Base-by-base conservation (phyloP, 2,113 vertebrate genomes). In the Oostethus manadensis region DNA sequence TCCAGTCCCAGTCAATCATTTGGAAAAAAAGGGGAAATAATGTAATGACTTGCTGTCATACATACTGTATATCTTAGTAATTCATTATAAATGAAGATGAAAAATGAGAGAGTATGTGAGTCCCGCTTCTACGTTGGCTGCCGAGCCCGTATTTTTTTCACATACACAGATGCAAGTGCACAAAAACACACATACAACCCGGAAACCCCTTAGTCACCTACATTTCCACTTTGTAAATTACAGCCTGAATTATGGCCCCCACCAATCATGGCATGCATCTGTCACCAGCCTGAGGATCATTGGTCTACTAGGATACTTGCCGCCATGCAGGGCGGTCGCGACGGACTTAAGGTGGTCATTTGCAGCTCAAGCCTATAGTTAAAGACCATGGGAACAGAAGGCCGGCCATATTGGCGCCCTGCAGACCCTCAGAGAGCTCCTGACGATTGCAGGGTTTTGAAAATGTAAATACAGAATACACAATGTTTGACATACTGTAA, bases 141-240 rank as follows among this genome's bases (percentile, higher is more conserved):
- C 35, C 13, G 43, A 56, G 2, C 11, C 8, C 17, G 15, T 33
- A 35, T 57, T 35, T 22, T 17, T 26, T 17, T 16, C 21, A 58
- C 56, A 26, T 21, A 11, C 46, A 48, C 20, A 20, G 10, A 48
- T 14, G 46, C 46, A 48, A 10, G 3, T n/a, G 2, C 46, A 56
- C 53, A 21, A 14, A 29, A 10, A 20, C 29, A 38, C n/a, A n/a
- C 26, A 54, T 26, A 54, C 51, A 54, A 55, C 14, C 65, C 15
- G 67, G 51, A 68, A 65, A 66, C 57, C 71, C 57, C 56, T 74
- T 44, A 56, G 60, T 78, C 73, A 83, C 80, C 73, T 85, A 78
- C 78, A 82, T 81, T 77, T 83, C 78, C 79, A 77, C 75, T 79
- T 79, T 70, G 63, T 62, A 83, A 84, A 87, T 87, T 84, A 85